Evolutionary conservation across 2,797 vertebrate genomes (phyloP), one percentile per base, ranked within the genome.

Genomic region (Threskiornis aethiopicus): DNA sequence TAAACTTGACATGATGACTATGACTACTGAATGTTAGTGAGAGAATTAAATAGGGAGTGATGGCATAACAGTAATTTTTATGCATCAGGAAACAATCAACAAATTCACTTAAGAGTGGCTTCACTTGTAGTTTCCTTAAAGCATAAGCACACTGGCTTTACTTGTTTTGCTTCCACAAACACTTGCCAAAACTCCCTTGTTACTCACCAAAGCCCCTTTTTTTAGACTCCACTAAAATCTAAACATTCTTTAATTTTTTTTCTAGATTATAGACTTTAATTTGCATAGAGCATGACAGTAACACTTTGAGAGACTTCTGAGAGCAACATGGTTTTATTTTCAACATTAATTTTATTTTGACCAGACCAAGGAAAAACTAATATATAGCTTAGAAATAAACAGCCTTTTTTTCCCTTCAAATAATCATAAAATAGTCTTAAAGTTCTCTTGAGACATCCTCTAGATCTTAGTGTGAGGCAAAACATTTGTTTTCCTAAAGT

Each of bases 341-440:
- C 81, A 83, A 83, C 78, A 95, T 83, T 95, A 95, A 93, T 96
- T 97, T 97, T 96, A 71, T 95, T 94, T 97, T 97, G 87, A 96
- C 42, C 44, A 94, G 70, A 79, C 57, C 12, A 87, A 87, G 46
- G 59, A 62, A 95, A 84, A 93, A 61, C 44, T 92, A 95, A 52
- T 84, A 54, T 66, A 89, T 65, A 85, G 22, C 33, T 96, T 78
- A 94, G 73, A 97, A 97, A 97, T 93, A 95, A 96, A 81, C 58
- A 91, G 29, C 1, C 1, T 58, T 87, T 93, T 96, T 91, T 69
- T 1, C 37, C 22, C 28, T 95, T 90, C 89, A 97, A 94, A 79
- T 91, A 75, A 47, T 86, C 71, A 86, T 96, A 93, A 97, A 98
- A 73, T 24, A 69, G 59, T 66, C 41, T 85, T 84, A 85, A 89